These are phyloP conservation scores for Hirudinaria manillensis DNA, from an alignment of 2,888 invertebrate genomes.

Conservation along the genomic window DNA sequence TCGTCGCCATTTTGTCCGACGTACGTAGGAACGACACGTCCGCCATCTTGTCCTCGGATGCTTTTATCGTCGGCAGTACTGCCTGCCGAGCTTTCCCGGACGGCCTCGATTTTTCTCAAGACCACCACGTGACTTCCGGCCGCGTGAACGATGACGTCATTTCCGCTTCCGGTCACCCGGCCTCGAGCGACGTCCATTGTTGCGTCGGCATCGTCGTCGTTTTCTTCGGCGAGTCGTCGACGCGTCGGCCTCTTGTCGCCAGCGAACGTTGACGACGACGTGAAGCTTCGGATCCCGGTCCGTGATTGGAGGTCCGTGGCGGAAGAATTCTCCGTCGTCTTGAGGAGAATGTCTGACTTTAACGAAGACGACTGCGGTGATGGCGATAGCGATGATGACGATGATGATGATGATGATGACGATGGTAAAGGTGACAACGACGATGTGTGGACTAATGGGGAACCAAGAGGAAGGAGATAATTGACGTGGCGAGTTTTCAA, in stretches of 20 bases:
- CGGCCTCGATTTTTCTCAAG: neutral
- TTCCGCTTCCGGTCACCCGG: constrained; percentile 7
- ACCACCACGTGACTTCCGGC: constrained; percentile 11
- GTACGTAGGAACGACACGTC: too few species aligned
- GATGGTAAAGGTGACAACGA: neutral
- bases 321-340: neutral
- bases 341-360: neutral
- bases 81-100: too few species aligned
- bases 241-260: neutral
- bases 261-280: neutral
- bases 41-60: too few species aligned
- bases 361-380: neutral
- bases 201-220: too few species aligned
- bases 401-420: constrained; percentile 4
- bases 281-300: neutral
- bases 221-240: too few species aligned
- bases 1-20: too few species aligned
- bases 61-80: too few species aligned
- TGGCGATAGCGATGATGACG: neutral
- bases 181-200: too few species aligned
- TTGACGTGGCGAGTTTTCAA: neutral
- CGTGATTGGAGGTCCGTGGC: neutral
- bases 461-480: neutral
- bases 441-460: neutral
- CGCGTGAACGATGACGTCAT: constrained; percentile 29